phyloP scores from a whole-genome alignment of 2,888 invertebrate species.

The Corbicula japonica region DNA sequence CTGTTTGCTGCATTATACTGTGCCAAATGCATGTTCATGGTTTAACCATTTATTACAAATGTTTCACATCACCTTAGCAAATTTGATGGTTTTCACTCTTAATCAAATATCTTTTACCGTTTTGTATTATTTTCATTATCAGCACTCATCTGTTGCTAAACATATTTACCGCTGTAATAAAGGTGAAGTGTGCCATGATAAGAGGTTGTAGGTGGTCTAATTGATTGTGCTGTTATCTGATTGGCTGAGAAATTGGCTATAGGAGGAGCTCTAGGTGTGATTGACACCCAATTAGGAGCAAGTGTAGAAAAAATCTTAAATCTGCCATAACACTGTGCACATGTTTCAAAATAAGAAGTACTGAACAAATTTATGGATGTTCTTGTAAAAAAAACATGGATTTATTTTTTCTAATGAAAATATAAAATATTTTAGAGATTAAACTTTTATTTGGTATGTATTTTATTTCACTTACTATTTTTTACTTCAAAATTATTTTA shows the following conservation, averaged over 20 bases:
- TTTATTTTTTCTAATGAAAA: too few relatives aligned
- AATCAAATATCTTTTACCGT: constrained; percentile 32
- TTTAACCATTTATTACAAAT: constrained; percentile 1
- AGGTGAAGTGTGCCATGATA: constrained; percentile 62
- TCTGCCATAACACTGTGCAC: constrained; percentile 52
- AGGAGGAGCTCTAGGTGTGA: constrained; percentile 43
- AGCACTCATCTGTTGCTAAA: constrained; percentile 61
- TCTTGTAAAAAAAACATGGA: too few relatives aligned
- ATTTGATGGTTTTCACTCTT: constrained; percentile 2
- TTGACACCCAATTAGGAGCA: constrained; percentile 62
- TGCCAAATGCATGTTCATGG: constrained; percentile 9
- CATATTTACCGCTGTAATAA: constrained; percentile 55
- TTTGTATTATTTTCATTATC: constrained; percentile 38
- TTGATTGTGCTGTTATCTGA: constrained; percentile 40
- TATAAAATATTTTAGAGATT: too few relatives aligned
- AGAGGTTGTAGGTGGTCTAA: constrained; percentile 52
- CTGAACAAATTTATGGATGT: too few relatives aligned
- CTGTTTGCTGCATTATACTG: too few relatives aligned
- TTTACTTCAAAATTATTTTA: too few relatives aligned
- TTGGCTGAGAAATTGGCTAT: constrained; percentile 46
- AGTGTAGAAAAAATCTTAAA: constrained; percentile 51
- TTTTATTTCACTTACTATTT: too few relatives aligned
- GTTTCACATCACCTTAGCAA: constrained; percentile 12
- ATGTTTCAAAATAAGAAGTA: constrained; percentile 43
- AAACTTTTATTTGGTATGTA: too few relatives aligned